A percentile compares a stretch with the other conserved stretches of the same genome.
phyloP scores from a whole-genome alignment of 2,113 vertebrate genomes.

The Turdus rufiventris region DNA sequence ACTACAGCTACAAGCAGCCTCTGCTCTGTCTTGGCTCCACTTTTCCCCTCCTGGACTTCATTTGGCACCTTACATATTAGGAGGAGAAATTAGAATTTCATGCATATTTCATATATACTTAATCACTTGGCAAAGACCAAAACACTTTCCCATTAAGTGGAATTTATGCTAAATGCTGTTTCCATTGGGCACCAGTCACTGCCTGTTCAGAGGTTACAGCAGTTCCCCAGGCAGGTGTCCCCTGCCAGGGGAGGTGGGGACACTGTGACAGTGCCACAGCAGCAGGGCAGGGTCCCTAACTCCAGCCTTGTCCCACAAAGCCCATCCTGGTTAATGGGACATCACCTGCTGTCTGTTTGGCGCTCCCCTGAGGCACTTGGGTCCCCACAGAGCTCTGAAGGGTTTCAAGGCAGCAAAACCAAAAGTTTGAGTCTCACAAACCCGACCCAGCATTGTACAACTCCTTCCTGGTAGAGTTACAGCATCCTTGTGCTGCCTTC shows the following conservation, averaged over 20 bases:
- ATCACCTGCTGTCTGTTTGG: fast-evolving
- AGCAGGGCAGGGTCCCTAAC: background rate
- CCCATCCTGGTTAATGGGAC: fast-evolving
- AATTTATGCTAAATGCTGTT: background rate
- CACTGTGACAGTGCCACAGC: background rate
- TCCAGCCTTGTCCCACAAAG: background rate
- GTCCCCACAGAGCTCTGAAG: background rate
- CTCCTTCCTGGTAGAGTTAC: background rate
- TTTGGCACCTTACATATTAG: background rate
- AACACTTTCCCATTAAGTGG: background rate
- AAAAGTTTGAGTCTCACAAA: fast-evolving
- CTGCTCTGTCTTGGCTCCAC: background rate
- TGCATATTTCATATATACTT: constrained; percentile 48
- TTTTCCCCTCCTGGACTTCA: constrained; percentile 19
- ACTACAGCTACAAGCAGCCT: background rate
- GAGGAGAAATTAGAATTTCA: constrained; percentile 44
- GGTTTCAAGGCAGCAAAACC: fast-evolving
- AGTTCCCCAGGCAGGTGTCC: background rate
- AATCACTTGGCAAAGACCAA: constrained; percentile 37
- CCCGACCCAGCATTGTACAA: fast-evolving
- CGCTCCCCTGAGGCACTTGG: fast-evolving
- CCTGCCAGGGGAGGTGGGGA: background rate
- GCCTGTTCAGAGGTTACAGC: background rate
- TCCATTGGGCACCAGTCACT: background rate
- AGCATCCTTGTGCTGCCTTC: background rate